Conservation (phyloP, 2,888 invertebrate genomes). For the Nudaria mundana region DNA sequence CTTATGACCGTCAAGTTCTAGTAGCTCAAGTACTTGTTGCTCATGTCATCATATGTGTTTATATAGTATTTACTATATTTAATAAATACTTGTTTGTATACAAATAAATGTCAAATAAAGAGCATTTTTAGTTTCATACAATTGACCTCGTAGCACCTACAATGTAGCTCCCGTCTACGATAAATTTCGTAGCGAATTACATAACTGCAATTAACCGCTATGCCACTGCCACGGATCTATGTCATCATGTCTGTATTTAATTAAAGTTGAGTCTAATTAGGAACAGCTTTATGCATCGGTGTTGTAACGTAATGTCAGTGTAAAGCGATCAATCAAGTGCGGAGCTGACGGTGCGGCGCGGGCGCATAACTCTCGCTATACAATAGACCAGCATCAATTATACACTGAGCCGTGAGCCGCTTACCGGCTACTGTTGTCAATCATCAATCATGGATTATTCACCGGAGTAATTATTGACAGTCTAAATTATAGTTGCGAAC, state of each 20-base stretch:
- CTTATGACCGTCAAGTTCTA: not conserved
- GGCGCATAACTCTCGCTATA: constrained; percentile 19
- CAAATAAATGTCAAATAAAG: too few species aligned
- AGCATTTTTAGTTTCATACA: too few species aligned
- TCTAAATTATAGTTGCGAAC: constrained; percentile 45
- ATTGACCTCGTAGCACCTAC: too few species aligned
- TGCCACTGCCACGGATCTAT: constrained; percentile 45
- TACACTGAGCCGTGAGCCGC: constrained; percentile 45
- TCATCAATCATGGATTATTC: constrained; percentile 72
- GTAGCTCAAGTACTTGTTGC: too few species aligned
- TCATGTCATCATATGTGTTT: too few species aligned
- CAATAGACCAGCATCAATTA: constrained; percentile 66
- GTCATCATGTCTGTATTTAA: constrained; percentile 56
- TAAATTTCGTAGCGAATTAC: constrained; percentile 28
- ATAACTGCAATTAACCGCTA: constrained; percentile 42
- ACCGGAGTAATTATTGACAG: constrained; percentile 72
- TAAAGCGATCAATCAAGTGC: constrained; percentile 53
- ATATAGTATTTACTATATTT: too few species aligned
- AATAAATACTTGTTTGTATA: too few species aligned
- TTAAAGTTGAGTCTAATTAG: constrained; percentile 64
- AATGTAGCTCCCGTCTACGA: constrained; percentile 21
- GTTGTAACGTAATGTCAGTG: constrained; percentile 41
- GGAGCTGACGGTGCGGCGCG: constrained; percentile 24
- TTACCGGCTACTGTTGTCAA: constrained; percentile 60
- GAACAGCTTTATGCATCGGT: constrained; percentile 47